Evolutionary conservation across 2,797 vertebrate genomes (phyloP), one percentile per base, ranked within the genome.

Genomic region (Staurois parvus): DNA sequence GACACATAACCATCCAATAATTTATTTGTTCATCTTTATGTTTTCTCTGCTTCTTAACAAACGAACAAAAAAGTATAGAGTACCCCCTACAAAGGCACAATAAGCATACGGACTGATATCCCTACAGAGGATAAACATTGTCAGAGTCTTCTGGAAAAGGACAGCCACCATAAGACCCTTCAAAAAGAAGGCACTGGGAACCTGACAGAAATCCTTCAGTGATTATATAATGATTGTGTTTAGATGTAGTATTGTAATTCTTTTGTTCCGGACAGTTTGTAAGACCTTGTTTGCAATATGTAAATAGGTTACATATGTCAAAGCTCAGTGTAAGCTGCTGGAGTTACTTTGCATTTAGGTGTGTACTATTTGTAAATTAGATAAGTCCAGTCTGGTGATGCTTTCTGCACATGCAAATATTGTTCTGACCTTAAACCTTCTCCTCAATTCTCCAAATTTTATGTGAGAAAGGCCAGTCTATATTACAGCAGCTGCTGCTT

Each of bases 351-450:
- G 84, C 78, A 85, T 81, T 42, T 85, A 28, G 56, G 28, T 76
- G 70, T 81, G 72, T 81, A n/a, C 74, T 84, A 45, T 85, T 70
- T 81, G 78, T 85, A 85, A 85, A 85, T 81, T 17, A 81, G 48
- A 62, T 69, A 32, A 85, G 72, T 69, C 79, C 66, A n/a, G 72
- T 81, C 72, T 76, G 28, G 28, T 2, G 81, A 69, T 67, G 10
- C 72, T 85, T 85, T 32, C 84, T 48, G 64, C 32, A 76, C 5
- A 85, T 85, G 84, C 84, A 85, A 81, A 85, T 81, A 26, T 52
- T 69, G 1, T 62, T 45, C 28, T 32, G 45, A n/a, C n/a, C n/a
- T n/a, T 32, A 67, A 69, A 72, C 59, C 59, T 34, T 45, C 48
- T 72, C 52, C 30, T 28, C 19, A 68, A 24, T 74, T 34, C 40